Base-by-base conservation (phyloP, 2,113 vertebrate genomes). In the Hippocampus barbouri region DNA sequence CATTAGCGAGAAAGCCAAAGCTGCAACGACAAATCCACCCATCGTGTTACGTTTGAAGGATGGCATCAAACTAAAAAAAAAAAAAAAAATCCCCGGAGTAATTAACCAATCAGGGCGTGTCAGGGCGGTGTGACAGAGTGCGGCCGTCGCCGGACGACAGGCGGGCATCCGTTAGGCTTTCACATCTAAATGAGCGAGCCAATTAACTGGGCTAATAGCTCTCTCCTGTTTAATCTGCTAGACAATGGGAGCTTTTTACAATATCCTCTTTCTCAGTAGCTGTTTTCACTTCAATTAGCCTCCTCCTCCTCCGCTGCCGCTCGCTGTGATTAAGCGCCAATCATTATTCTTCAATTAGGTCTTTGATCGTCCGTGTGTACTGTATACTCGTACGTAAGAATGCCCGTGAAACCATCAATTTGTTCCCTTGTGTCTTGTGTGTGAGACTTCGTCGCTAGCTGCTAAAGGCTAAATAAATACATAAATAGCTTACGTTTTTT, bases 301-400 rank as follows among this genome's bases (percentile, higher is more conserved):
- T 60, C 57, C 57, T 60, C 57, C 57, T 27, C 27, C 57, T 59
- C 12, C 25, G 25, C 57, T 91, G 92, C 94, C 91, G 94, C 96
- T 96, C 96, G 93, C 95, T 93, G 94, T 98, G 96, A 98, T 98
- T 96, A 97, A 98, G 95, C 95, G 95, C 93, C 95, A 96, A 96
- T 98, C 96, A 98, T 98, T 98, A 98, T 97, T 98, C 97, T 98
- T 97, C 96, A 98, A 98, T 98, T 97, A 98, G 95, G 96, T 95
- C 95, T 96, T 96, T 95, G 95, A 97, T 97, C 93, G 95, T 94
- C 57, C 14, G 80, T 89, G 90, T 91, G 90, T 93, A 85, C 93
- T 93, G 95, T 95, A 86, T 86, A 89, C 90, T 87, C 87, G 87
- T 87, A 78, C 79, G 86, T 69, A 30, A 71, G 89, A 83, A 75